Conservation (phyloP, 2,888 invertebrate genomes). For the Dasysyrphus albostriatus region DNA sequence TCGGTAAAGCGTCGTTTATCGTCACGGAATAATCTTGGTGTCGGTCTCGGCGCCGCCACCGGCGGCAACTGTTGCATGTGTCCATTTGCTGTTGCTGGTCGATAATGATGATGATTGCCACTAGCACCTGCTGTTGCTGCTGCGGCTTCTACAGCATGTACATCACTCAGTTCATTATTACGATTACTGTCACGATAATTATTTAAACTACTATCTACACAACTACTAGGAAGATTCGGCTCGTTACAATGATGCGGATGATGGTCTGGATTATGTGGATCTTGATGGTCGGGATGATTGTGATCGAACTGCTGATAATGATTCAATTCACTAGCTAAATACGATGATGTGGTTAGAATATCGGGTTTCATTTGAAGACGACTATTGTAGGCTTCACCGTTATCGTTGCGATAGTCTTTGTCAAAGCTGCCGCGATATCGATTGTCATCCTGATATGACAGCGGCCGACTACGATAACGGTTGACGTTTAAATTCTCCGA, state of each 20-base stretch:
- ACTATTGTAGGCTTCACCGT: constrained; percentile 45
- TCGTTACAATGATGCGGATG: constrained; percentile 63
- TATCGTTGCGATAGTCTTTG: constrained; percentile 58
- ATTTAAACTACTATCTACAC: constrained; percentile 75
- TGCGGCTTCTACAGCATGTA: constrained; percentile 31
- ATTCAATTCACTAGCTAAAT: constrained; percentile 73
- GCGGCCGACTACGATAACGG: constrained; percentile 66
- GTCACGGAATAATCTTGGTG: constrained; percentile 76
- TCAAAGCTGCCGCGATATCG: constrained; percentile 65
- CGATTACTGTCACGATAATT: constrained; percentile 74
- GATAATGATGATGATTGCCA: constrained; percentile 70
- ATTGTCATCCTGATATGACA: constrained; percentile 68
- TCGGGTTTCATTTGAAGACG: constrained; percentile 72
- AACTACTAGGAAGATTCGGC: constrained; percentile 73
- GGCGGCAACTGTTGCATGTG: constrained; percentile 60
- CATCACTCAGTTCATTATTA: constrained; percentile 69
- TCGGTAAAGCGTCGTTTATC: constrained; percentile 78
- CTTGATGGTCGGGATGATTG: constrained; percentile 59
- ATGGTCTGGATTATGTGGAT: constrained; percentile 24
- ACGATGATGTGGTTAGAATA: constrained; percentile 60
- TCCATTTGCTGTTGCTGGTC: constrained; percentile 68
- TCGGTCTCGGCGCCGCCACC: constrained; percentile 60
- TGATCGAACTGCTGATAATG: constrained; percentile 69
- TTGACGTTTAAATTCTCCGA: constrained; percentile 42
- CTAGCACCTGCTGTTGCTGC: constrained; percentile 43